Conservation (phyloP, 92 coral and sea anemone genomes). For the Epizoanthus rinbou region DNA sequence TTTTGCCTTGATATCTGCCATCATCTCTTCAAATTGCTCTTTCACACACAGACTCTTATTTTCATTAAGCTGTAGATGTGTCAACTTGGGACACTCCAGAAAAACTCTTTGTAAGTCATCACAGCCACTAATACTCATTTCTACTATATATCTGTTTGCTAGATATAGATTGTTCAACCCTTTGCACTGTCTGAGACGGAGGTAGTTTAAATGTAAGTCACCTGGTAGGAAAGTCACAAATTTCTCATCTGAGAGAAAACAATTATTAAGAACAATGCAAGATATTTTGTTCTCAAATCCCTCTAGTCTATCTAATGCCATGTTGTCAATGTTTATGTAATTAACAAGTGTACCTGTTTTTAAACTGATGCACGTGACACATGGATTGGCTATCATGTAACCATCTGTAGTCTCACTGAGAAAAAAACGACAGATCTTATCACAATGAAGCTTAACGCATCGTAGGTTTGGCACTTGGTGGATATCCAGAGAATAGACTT, state of each 20-base stretch:
- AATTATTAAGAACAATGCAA: conserved; percentile 6
- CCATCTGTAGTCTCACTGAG: conserved; percentile 42
- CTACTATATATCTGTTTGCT: conserved; percentile 39
- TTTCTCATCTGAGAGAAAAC: conserved; percentile 39
- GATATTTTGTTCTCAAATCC: conserved; percentile 35
- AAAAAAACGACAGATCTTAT: conserved; percentile 29
- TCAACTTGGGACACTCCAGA: conserved; percentile 39
- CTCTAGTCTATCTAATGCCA: conserved; percentile 15
- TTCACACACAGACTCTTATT: conserved; percentile 20
- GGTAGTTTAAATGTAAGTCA: conserved; percentile 33
- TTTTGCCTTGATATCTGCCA: conserved; percentile 36
- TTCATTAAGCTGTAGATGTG: conserved; percentile 30
- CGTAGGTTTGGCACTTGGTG: conserved; percentile 50
- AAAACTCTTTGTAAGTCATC: conserved; percentile 26
- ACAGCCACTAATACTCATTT: conserved; percentile 28
- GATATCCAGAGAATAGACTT: conserved; percentile 38
- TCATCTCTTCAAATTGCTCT: conserved; percentile 33
- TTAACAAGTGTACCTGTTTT: conserved; percentile 42
- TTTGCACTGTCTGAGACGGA: conserved; percentile 21
- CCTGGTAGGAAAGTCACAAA: conserved; percentile 27
- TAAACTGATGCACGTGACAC: conserved; percentile 14
- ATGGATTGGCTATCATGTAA: background rate
- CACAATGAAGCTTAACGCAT: conserved; percentile 31
- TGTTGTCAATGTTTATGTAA: conserved; percentile 48
- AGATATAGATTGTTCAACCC: background rate